Evolutionary conservation across 2,797 vertebrate species (phyloP).

Genomic region (Hybognathus amarus): DNA sequence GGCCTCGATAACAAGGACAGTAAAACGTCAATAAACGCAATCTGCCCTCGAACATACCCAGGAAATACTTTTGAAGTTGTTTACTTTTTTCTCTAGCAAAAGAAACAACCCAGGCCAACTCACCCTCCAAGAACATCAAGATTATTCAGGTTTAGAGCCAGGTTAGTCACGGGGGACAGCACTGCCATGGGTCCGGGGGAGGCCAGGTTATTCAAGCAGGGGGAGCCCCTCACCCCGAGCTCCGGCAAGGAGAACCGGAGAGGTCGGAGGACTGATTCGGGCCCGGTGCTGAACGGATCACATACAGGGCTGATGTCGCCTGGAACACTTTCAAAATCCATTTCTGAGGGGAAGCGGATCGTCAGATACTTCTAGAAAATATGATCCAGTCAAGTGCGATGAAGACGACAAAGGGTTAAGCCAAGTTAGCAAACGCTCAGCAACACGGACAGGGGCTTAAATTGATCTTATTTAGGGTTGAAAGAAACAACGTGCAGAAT

Average conservation of each 20-base stretch:
- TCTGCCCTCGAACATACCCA: neutral
- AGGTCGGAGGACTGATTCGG: constrained; percentile 68
- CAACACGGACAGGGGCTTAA: neutral
- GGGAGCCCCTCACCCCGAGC: constrained; percentile 62
- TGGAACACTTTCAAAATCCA: constrained; percentile 65
- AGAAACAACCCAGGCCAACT: neutral
- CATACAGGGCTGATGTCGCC: constrained; percentile 65
- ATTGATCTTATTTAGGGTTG: neutral
- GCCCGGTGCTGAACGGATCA: constrained; percentile 61
- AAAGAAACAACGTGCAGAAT: constrained; percentile 19
- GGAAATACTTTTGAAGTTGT: neutral
- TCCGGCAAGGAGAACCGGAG: constrained; percentile 64
- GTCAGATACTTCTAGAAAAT: neutral
- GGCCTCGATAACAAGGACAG: neutral
- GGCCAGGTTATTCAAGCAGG: constrained; percentile 77
- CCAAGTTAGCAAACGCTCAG: constrained; percentile 24
- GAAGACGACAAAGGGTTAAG: constrained; percentile 8
- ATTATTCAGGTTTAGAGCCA: constrained; percentile 86
- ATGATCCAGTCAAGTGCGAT: neutral
- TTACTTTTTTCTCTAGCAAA: neutral
- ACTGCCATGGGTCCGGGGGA: constrained; percentile 71
- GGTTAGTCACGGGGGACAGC: constrained; percentile 85
- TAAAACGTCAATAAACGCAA: neutral
- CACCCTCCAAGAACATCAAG: constrained; percentile 85
- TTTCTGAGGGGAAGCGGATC: constrained; percentile 37